Evolutionary conservation across 2,797 vertebrate species (phyloP).

Genomic region (Prionace glauca): DNA sequence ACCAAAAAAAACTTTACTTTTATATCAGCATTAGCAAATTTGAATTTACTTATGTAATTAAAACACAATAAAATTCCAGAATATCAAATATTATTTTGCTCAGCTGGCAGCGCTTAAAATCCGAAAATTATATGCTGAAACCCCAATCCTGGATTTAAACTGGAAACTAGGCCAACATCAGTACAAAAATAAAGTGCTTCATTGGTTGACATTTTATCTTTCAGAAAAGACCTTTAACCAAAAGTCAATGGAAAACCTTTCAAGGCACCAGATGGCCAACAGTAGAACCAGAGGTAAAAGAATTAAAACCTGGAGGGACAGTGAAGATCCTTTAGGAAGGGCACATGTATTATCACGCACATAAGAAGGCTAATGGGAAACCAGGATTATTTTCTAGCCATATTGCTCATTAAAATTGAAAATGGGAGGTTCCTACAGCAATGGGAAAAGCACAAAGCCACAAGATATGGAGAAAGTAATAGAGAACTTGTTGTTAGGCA

Average conservation of each 20-base stretch:
- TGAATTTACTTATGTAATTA: neutral
- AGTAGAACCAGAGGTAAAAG: too few relatives aligned
- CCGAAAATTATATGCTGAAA: neutral
- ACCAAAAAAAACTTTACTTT: neutral
- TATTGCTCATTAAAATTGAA: too few relatives aligned
- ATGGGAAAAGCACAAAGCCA: too few relatives aligned
- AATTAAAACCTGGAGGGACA: too few relatives aligned
- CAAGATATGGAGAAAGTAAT: too few relatives aligned
- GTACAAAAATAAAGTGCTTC: neutral
- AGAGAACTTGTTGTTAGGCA: too few relatives aligned
- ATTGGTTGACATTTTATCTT: too few relatives aligned
- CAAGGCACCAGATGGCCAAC: neutral
- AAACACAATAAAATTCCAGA: neutral
- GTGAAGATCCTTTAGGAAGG: too few relatives aligned
- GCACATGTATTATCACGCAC: too few relatives aligned
- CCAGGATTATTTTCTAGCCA: too few relatives aligned
- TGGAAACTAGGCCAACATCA: neutral
- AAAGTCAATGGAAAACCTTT: neutral
- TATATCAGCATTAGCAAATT: neutral
- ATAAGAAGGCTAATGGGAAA: too few relatives aligned
- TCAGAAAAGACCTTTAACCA: neutral
- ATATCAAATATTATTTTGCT: neutral
- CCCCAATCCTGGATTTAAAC: neutral
- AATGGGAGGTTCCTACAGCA: too few relatives aligned
- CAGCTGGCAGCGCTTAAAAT: neutral